These are phyloP conservation scores for Tetanocera ferruginea DNA, from an alignment of 2,888 invertebrate genomes.

Conservation along the genomic window DNA sequence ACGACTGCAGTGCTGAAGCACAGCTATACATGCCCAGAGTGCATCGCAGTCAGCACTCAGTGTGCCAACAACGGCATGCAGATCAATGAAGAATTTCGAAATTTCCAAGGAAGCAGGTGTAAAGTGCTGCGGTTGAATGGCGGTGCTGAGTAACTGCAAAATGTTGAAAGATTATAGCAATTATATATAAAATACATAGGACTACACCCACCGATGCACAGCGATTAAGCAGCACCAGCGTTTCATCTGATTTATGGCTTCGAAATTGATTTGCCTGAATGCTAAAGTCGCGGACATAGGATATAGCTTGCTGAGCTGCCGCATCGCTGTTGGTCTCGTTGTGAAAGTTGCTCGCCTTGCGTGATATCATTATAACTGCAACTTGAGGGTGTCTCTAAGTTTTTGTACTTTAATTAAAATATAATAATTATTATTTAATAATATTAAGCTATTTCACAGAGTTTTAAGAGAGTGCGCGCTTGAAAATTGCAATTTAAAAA, in stretches of 20 bases:
- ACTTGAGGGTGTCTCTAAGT: neutral
- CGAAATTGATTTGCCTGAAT: constrained; percentile 57
- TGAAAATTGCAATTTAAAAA: neutral
- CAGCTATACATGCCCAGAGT: constrained; percentile 62
- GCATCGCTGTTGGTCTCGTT: constrained; percentile 46
- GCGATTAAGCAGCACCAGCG: constrained; percentile 62
- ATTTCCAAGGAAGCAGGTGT: constrained; percentile 59
- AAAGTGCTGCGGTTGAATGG: constrained; percentile 54
- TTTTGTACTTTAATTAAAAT: neutral
- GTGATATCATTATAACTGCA: constrained; percentile 6
- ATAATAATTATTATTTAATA: neutral
- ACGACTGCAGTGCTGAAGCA: constrained; percentile 64
- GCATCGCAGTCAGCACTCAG: constrained; percentile 60
- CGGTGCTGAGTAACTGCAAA: constrained; percentile 44
- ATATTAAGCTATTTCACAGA: neutral
- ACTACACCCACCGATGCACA: constrained; percentile 53
- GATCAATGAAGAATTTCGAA: constrained; percentile 64
- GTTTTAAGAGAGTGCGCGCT: neutral
- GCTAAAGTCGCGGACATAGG: constrained; percentile 64
- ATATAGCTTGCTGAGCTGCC: constrained; percentile 53
- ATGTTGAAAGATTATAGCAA: neutral
- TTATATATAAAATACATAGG: neutral
- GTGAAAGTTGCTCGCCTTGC: constrained; percentile 6
- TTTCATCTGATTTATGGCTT: constrained; percentile 58
- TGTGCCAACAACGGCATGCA: constrained; percentile 62